Base-by-base conservation (phyloP, 2,888 invertebrate species). In the Spodoptera picta region DNA sequence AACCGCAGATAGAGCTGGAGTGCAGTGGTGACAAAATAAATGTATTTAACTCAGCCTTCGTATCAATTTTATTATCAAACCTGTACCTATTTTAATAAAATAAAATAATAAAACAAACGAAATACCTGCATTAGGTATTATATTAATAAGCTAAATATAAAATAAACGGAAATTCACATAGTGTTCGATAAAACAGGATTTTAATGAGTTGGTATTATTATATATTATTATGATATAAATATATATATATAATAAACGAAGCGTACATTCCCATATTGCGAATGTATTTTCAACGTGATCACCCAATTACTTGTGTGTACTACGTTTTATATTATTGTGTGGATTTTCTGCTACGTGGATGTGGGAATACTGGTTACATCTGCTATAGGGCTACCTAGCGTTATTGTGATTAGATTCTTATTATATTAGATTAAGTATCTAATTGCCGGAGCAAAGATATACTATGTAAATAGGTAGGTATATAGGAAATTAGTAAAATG, bases 151-250 rank as follows among this genome's bases (percentile, higher is more conserved):
- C 57, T 68, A 68, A 68, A 73, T n/a, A 67, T 67, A 65, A 10
- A 64, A 41, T 51, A 53, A 74, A 68, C 55, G 73, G 67, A 60
- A 74, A 68, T 73, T 69, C 76, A 43, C 58, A 66, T n/a, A 9
- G 47, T 27, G 53, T 69, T 73, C 19, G 68, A 73, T 63, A 58
- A 73, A 68, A 73, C 70, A 73, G 62, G 44, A 43, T 68, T 69
- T 62, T 73, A 71, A 71, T 71, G 44, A 63, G 52, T 46, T 19
- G 43, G n/a, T 10, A 60, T 45, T 66, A 47, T 23, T 46, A 50
- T 61, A 36, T 9, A 36, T 36, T 36, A 36, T 36, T 9, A 10
- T 12, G 7, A 7, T 27, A 2, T 55, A 46, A 63, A 42, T 61
- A 70, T 67, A 61, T 43, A 10, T 5, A 70, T 67, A 61, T 45